Evolutionary conservation across 2,888 invertebrate genomes (phyloP).

Genomic region (Allophyes oxyacanthae): DNA sequence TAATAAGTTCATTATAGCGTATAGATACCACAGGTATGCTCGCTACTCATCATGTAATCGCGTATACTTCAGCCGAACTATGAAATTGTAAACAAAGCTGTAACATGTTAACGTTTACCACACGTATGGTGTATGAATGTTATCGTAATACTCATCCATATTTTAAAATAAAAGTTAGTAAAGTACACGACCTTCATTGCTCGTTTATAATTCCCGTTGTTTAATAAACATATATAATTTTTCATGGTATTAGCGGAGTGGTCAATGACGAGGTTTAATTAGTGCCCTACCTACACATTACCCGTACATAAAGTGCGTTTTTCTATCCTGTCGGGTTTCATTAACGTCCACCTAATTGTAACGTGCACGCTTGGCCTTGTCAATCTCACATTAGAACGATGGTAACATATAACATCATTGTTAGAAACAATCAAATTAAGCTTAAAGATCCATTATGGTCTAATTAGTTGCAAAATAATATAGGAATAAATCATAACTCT

Average conservation of each 20-base stretch:
- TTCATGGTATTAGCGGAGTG: conserved; percentile 53
- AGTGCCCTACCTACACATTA: conserved; percentile 70
- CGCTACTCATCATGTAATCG: conserved; percentile 57
- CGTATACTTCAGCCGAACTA: conserved; percentile 58
- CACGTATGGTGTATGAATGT: conserved; percentile 61
- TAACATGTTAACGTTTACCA: conserved; percentile 65
- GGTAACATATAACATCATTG: too few species aligned
- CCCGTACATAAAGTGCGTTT: conserved; percentile 62
- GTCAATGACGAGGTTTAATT: conserved; percentile 71
- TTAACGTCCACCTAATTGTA: conserved; percentile 64
- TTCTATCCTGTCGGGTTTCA: conserved; percentile 66
- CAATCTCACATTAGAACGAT: conserved; percentile 47
- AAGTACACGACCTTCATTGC: conserved; percentile 22
- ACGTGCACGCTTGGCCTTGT: conserved; percentile 57
- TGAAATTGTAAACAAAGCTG: conserved; percentile 64
- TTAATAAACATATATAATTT: conserved; percentile 39
- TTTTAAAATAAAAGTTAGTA: conserved; percentile 42
- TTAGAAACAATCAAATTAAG: conserved; percentile 55
- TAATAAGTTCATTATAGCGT: conserved; percentile 57
- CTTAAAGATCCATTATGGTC: conserved; percentile 34
- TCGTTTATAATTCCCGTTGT: conserved; percentile 17
- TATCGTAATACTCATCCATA: conserved; percentile 46
- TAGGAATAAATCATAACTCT: conserved; percentile 19
- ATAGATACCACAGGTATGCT: conserved; percentile 42
- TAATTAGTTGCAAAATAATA: conserved; percentile 43